Percentiles rank a stretch among this genome's conserved stretches.
Evolutionary conservation across 2,797 vertebrate genomes (phyloP).

Genomic region (Tokudaia tokunoshimensis): DNA sequence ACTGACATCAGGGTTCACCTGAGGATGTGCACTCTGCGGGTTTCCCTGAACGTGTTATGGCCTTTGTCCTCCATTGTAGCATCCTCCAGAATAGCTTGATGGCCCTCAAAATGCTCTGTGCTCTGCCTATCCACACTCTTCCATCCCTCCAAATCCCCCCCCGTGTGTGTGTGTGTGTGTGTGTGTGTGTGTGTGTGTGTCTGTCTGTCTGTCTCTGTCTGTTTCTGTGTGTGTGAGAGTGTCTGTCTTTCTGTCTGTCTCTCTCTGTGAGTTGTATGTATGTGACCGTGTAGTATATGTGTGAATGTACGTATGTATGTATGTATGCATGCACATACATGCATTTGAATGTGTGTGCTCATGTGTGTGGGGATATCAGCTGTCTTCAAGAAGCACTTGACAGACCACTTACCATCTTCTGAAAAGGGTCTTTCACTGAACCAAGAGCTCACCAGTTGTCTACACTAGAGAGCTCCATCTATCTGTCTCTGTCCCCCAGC

Average conservation of each 20-base stretch:
- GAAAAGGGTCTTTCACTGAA: not conserved
- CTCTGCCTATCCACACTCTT: not conserved
- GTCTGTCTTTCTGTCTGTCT: not conserved
- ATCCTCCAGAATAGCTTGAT: not conserved
- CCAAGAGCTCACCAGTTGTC: not conserved
- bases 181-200: not conserved
- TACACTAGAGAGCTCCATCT: not conserved
- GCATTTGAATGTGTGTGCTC: not conserved
- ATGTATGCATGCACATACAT: not conserved
- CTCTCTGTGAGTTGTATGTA: not conserved
- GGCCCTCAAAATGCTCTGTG: not conserved
- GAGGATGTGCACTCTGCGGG: not conserved
- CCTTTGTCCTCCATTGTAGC: not conserved
- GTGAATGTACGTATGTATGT: not conserved
- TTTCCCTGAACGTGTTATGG: not conserved
- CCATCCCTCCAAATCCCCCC: not conserved
- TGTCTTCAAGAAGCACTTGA: not conserved
- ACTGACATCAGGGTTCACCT: not conserved
- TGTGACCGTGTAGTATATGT: not conserved
- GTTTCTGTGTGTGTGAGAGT: not conserved
- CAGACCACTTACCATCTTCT: not conserved
- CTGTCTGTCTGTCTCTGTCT: not conserved
- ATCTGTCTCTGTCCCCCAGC: too few relatives aligned
- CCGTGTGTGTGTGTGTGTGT: not conserved
- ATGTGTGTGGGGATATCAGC: not conserved